Percentiles rank a stretch among this genome's conserved stretches.
Conservation (phyloP, 2,888 invertebrate genomes). For the Lochmaea crataegi region DNA sequence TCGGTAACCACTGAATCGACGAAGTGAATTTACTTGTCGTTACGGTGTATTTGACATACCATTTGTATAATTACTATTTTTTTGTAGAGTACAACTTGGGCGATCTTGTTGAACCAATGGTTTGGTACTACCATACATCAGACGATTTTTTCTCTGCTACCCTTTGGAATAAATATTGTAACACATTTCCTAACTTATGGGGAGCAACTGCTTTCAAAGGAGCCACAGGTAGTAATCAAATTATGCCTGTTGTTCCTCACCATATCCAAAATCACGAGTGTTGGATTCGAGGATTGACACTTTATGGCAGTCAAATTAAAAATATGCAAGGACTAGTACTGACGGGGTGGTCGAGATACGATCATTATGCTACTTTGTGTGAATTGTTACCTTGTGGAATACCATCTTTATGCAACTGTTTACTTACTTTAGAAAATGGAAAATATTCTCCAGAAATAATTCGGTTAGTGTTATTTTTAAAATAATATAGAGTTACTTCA, state of each 20-base stretch:
- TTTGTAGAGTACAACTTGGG: slow-evolving; percentile 71
- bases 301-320: slow-evolving; percentile 66
- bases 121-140: slow-evolving; percentile 75
- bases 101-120: slow-evolving; percentile 74
- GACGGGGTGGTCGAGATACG: slow-evolving; percentile 75
- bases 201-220: slow-evolving; percentile 88
- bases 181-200: slow-evolving; percentile 79
- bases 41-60: too few species aligned
- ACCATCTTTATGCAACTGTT: slow-evolving; percentile 73
- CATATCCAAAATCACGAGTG: slow-evolving; percentile 83
- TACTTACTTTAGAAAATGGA: slow-evolving; percentile 68
- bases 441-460: slow-evolving; percentile 66
- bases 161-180: slow-evolving; percentile 75
- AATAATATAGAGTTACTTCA: not conserved
- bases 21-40: too few species aligned
- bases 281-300: slow-evolving; percentile 73
- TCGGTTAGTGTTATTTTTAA: slow-evolving; percentile 55
- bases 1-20: too few species aligned
- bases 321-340: slow-evolving; percentile 75
- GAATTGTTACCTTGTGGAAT: slow-evolving; percentile 75
- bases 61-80: not conserved
- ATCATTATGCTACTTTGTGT: slow-evolving; percentile 79
- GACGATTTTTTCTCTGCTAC: slow-evolving; percentile 69
- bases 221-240: slow-evolving; percentile 80
- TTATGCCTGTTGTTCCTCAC: slow-evolving; percentile 74